Evolutionary conservation across 2,888 invertebrate species (phyloP).

Genomic region (Pachydiplax longipennis): DNA sequence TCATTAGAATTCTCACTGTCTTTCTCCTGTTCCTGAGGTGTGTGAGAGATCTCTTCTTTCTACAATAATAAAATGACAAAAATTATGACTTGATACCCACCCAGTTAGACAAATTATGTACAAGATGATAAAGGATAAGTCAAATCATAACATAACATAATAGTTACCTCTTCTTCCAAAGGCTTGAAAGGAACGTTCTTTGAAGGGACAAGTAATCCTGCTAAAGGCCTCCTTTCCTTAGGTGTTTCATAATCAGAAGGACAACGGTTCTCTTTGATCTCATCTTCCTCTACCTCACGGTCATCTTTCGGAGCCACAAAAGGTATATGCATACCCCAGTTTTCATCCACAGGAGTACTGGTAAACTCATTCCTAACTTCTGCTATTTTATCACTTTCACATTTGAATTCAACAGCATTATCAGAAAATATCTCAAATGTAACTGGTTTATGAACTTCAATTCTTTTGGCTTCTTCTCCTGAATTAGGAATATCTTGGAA

Average conservation of each 20-base stretch:
- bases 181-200: constrained; percentile 27
- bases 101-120: too few relatives aligned
- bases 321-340: constrained; percentile 20
- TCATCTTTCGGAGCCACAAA: constrained; percentile 32
- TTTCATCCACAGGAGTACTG: neutral
- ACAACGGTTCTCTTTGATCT: constrained; percentile 13
- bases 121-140: too few relatives aligned
- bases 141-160: too few relatives aligned
- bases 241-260: neutral
- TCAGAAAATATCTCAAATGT: neutral
- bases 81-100: neutral
- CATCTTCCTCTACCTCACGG: neutral
- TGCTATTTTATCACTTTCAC: neutral
- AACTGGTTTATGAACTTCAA: neutral
- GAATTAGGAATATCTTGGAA: neutral
- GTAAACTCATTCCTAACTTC: neutral
- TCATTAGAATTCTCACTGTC: neutral
- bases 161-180: neutral
- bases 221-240: neutral
- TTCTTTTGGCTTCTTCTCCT: neutral
- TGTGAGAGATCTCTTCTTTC: neutral
- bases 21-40: neutral
- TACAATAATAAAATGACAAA: neutral
- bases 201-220: constrained; percentile 19
- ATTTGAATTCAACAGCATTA: neutral